These are phyloP conservation scores for Eustalomyia histrio DNA, from an alignment of 2,888 invertebrate species.

Conservation along the genomic window DNA sequence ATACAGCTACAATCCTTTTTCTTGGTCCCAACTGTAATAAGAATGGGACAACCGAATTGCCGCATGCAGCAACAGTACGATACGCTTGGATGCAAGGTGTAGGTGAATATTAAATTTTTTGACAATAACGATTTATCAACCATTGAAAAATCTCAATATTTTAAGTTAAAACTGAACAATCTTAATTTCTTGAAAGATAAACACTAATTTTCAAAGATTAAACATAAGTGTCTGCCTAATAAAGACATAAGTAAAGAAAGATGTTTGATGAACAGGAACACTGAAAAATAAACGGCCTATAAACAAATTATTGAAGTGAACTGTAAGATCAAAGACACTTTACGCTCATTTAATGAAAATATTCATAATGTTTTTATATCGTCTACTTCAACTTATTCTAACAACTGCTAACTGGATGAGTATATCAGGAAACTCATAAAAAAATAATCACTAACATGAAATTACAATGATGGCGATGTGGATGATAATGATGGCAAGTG, in stretches of 20 bases:
- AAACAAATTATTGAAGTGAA: slow-evolving; percentile 53
- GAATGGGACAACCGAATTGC: too few relatives aligned
- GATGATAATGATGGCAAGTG: slow-evolving; percentile 50
- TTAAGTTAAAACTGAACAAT: too few relatives aligned
- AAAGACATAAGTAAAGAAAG: not conserved
- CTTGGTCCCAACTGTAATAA: too few relatives aligned
- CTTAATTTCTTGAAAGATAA: too few relatives aligned
- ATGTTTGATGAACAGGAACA: slow-evolving; percentile 16
- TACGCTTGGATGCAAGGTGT: too few relatives aligned
- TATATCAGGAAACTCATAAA: slow-evolving; percentile 37
- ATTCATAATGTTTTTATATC: slow-evolving; percentile 1
- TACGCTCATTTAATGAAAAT: slow-evolving; percentile 59
- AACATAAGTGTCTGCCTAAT: not conserved
- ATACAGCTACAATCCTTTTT: too few relatives aligned
- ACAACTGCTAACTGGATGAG: slow-evolving; percentile 38
- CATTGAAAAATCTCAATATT: too few relatives aligned
- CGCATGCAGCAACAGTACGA: too few relatives aligned
- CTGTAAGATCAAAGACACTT: slow-evolving; percentile 65
- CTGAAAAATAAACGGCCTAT: slow-evolving; percentile 38
- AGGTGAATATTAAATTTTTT: too few relatives aligned
- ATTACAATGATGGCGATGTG: slow-evolving; percentile 11
- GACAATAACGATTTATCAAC: too few relatives aligned
- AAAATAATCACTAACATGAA: slow-evolving; percentile 24
- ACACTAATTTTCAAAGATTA: too few relatives aligned
- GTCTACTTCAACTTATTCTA: slow-evolving; percentile 21